Base-by-base conservation (phyloP, 2,113 vertebrate genomes). In the Chitala chitala region DNA sequence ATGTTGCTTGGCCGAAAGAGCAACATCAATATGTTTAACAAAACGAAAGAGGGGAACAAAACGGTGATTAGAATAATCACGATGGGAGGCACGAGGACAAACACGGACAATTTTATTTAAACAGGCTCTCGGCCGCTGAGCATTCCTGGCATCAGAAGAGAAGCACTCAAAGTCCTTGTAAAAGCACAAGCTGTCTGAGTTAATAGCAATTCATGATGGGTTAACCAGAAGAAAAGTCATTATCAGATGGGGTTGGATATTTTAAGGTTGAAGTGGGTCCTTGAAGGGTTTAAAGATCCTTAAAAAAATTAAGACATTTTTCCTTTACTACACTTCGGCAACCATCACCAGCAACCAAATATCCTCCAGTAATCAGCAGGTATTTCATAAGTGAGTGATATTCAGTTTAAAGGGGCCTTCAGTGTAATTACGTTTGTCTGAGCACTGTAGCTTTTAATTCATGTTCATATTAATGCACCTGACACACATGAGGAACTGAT, bases 31-130 rank as follows among this genome's bases (percentile, higher is more conserved):
- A 61, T 26, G 20, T 17, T 63, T 48, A 73, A 46, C 66, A 61
- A 31, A 61, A 55, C n/a, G 53, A 53, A 48, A 70, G 26, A 3
- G 44, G 9, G 20, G 17, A 48, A 50, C 20, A 63, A 73, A 73
- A 59, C 22, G 36, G 54, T 44, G 33, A 59, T 61, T 48, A 61
- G 54, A 59, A 72, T 46, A 59, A 46, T 68, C n/a, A n/a, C n/a
- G n/a, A n/a, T n/a, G n/a, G n/a, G 46, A 68, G 64, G 26, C 33
- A 12, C 13, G 13, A 54, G 33, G 33, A 48, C 36, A 55, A 56
- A 46, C 46, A 55, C 38, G 54, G 26, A 31, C 40, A 42, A 33
- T 24, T 72, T 59, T 44, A 72, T 58, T 72, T 72, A 72, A 46
- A 36, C 33, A 20, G 17, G 55, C 7, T n/a, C 69, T 8, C 51